Base-by-base conservation (phyloP, 2,113 vertebrate species). In the Malurus alboscapulatus region DNA sequence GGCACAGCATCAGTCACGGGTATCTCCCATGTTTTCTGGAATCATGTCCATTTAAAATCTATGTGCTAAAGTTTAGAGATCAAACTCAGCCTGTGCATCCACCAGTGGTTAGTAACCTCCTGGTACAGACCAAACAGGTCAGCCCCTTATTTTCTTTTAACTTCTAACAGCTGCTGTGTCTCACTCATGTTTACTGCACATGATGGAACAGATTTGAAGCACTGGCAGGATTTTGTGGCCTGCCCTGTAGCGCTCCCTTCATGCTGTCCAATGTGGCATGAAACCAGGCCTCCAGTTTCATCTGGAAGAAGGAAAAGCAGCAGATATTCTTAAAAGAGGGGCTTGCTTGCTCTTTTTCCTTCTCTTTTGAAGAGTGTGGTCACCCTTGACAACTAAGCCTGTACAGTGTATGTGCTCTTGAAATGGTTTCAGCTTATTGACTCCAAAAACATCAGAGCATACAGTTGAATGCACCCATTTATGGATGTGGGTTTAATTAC, bases 401-500 rank as follows among this genome's bases (percentile, higher is more conserved):
- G 20, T 57, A 17, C 3, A 7, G 13, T 19, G 26, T 8, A 32
- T 44, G 9, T 40, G 14, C 48, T 61, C 14, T 42, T 14, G 8
- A 74, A 76, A 71, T 26, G 12, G 24, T 80, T 93, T 84, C 57
- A 57, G 67, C 36, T 88, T 81, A 79, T 78, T 93, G 55, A 57
- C 59, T 84, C 44, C 66, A 53, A 88, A 84, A 87, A 6, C 34
- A n/a, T 78, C 32, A 87, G 59, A 66, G 75, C 5, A 1, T 24
- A 6, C 22, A 66, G 51, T 51, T 93, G 58, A 59, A 90, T 74
- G 77, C 36, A 8, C 20, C 75, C 34, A 6, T 88, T 95, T 81
- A 95, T 59, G 32, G 44, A 51, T 77, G 26, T 36, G 10, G 6
- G 69, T 93, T 96, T 93, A 91, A 82, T 93, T 93, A 62, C 13